Evolutionary conservation across 2,888 invertebrate genomes (phyloP), one percentile per base, ranked within the genome.

Genomic region (Allophyes oxyacanthae): DNA sequence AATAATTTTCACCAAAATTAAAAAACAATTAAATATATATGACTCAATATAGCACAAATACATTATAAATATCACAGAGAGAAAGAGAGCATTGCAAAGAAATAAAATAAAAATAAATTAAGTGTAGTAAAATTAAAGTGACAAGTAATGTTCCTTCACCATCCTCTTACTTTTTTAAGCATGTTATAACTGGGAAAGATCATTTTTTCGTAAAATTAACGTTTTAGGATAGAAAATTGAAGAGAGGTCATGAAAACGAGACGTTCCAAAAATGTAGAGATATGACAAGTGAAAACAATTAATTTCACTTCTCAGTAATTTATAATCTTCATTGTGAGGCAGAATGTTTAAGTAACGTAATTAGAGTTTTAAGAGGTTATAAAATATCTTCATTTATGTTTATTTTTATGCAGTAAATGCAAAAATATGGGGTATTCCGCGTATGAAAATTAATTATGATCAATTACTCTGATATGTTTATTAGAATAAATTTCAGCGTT

Each of bases 221-320:
- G 26, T 11, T 13, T 45, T 26, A 6, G 11, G 7, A 28, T 45
- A 41, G 28, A 61, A 33, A 40, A 43, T 49, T 7, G 37, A 48
- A 10, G 0, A 45, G 41, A 14, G 13, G 37, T 30, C 10, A 38
- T 42, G 6, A 32, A 46, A 46, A 46, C 2, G 28, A 41, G 20
- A n/a, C 41, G 7, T 13, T 14, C 14, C 33, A 34, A 44, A 34
- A 44, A 37, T 20, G 37, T 37, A 41, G 2, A 25, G 26, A 30
- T 26, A 30, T 30, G 25, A 46, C 42, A 52, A n/a, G 32, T 37
- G n/a, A 13, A 25, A 68, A 53, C 38, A 62, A 48, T 44, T 40
- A 38, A 64, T 53, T 62, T 38, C 4, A 32, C 34, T 62, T 15
- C 3, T 20, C 25, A 30, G 38, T 38, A 36, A 46, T 37, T 33